Conservation (phyloP, 2,888 invertebrate genomes). For the Xanthia togata region DNA sequence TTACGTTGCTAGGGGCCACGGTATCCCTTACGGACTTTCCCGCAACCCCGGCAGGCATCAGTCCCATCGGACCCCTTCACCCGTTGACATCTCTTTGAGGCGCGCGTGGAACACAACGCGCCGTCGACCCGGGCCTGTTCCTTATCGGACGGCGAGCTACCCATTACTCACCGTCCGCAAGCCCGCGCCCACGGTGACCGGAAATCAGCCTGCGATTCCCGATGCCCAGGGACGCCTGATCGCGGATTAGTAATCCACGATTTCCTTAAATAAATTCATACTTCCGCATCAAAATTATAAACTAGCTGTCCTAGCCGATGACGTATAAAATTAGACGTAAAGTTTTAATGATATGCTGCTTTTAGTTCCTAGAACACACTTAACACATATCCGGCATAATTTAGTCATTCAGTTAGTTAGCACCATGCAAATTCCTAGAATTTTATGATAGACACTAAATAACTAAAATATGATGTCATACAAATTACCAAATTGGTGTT, state of each 20-base stretch:
- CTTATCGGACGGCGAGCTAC: too few relatives aligned
- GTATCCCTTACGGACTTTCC: too few relatives aligned
- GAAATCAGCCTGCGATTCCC: too few relatives aligned
- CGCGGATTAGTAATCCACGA: conserved; percentile 11
- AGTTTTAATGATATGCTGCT: conserved; percentile 30
- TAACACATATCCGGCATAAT: conserved; percentile 50
- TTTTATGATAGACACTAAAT: conserved; percentile 43
- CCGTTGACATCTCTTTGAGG: too few relatives aligned
- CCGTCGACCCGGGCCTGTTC: too few relatives aligned
- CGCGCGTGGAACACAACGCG: too few relatives aligned
- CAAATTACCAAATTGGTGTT: conserved; percentile 20
- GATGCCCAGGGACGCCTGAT: too few relatives aligned
- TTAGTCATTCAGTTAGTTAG: conserved; percentile 42
- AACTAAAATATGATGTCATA: conserved; percentile 55
- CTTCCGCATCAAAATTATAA: not conserved
- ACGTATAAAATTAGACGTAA: conserved; percentile 17
- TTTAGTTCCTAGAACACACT: conserved; percentile 48
- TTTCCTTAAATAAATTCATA: not conserved
- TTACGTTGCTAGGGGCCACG: too few relatives aligned
- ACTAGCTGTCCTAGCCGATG: not conserved
- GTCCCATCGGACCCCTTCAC: too few relatives aligned
- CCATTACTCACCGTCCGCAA: too few relatives aligned
- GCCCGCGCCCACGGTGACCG: too few relatives aligned
- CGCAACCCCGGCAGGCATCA: too few relatives aligned
- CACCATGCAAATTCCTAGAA: conserved; percentile 51